Evolutionary conservation across 2,888 invertebrate species (phyloP).

Genomic region (Lucinisca nassula): DNA sequence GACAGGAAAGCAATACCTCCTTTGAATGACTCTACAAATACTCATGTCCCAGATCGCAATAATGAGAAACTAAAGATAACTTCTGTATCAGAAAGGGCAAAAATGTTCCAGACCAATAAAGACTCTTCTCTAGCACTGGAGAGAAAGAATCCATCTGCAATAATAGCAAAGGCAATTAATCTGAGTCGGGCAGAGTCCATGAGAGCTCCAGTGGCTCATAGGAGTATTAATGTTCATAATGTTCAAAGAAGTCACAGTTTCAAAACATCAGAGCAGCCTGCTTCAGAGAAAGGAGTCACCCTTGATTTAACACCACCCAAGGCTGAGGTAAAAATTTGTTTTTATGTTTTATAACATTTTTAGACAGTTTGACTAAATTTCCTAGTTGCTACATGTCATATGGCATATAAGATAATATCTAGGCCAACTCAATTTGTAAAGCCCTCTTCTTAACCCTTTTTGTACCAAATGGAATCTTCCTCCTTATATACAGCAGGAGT

Average conservation of each 20-base stretch:
- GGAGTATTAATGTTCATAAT: conserved; percentile 3
- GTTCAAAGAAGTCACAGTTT: conserved; percentile 64
- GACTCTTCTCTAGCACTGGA: conserved; percentile 32
- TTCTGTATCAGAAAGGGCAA: conserved; percentile 67
- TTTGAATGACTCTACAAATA: conserved; percentile 58
- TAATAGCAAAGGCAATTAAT: conserved; percentile 60
- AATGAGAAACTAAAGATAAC: conserved; percentile 68
- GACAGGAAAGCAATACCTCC: conserved; percentile 34
- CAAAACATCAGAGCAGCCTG: conserved; percentile 25
- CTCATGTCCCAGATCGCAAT: conserved; percentile 40
- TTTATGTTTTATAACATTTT: neutral
- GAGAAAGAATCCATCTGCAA: conserved; percentile 56
- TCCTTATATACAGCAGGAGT: too few species aligned
- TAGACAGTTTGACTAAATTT: neutral
- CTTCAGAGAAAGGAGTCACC: conserved; percentile 51
- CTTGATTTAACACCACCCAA: conserved; percentile 61
- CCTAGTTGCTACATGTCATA: neutral
- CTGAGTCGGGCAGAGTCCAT: conserved; percentile 58
- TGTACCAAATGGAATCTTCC: too few species aligned
- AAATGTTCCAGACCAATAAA: conserved; percentile 60
- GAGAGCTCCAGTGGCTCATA: conserved; percentile 50
- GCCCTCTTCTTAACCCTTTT: neutral
- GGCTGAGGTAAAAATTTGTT: conserved; percentile 47
- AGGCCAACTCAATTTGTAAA: neutral
- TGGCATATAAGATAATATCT: neutral